Conservation (phyloP, 2,888 invertebrate species). For the Drosophila cognata region DNA sequence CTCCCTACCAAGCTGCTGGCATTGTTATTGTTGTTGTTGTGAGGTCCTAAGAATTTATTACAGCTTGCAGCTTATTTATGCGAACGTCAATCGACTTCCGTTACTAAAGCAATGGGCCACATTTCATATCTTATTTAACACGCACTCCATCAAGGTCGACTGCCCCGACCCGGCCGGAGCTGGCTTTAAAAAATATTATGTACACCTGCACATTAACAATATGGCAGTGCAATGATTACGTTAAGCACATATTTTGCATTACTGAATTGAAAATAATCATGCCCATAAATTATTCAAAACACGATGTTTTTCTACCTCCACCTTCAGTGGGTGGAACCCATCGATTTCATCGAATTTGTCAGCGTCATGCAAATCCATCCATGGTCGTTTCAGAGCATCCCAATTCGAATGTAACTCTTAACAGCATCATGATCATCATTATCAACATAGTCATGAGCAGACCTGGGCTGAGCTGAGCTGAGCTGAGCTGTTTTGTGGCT, state of each 20-base stretch:
- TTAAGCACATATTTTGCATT: conserved; percentile 44
- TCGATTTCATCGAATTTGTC: conserved; percentile 31
- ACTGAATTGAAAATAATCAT: conserved; percentile 28
- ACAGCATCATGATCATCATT: conserved; percentile 10
- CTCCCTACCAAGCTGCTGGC: conserved; percentile 7
- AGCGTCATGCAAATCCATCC: conserved; percentile 48
- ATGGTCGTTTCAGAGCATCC: conserved; percentile 1
- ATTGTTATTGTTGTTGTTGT: conserved; percentile 10
- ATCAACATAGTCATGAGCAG: not conserved
- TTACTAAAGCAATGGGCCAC: conserved; percentile 10
- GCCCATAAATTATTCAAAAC: conserved; percentile 55
- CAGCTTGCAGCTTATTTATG: conserved; percentile 63
- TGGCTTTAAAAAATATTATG: conserved; percentile 14
- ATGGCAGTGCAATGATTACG: conserved; percentile 56
- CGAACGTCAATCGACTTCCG: conserved; percentile 33
- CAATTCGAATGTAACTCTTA: conserved; percentile 1
- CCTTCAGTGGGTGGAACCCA: not conserved
- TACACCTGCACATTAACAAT: conserved; percentile 42
- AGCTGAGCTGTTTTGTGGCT: not conserved
- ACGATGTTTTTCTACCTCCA: not conserved
- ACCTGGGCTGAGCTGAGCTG: not conserved
- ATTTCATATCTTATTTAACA: conserved; percentile 49
- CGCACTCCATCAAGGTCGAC: conserved; percentile 14
- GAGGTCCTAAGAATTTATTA: conserved; percentile 56
- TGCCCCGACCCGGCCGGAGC: not conserved